Base-by-base conservation (phyloP, 1,140 invertebrate species). In the Lordiphosa stackelbergi region DNA sequence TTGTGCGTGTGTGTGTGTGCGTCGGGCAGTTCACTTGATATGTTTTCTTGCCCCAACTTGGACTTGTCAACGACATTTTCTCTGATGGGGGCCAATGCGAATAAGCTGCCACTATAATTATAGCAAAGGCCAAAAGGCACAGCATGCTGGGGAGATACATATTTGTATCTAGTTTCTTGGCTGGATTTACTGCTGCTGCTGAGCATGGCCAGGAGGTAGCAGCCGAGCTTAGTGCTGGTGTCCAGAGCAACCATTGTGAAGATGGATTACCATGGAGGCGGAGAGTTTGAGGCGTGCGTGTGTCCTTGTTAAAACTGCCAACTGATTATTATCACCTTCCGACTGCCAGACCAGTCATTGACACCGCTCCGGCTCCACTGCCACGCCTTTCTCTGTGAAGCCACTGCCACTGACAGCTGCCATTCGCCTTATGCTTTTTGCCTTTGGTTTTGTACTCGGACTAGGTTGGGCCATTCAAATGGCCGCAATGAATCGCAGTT, bases 321-420 rank as follows among this genome's bases (percentile, higher is more conserved):
- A 69, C 75, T 81, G 75, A 81, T 81, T 81, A 81, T 81, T 81
- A 81, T 81, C 75, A 81, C 75, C 75, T 81, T 72, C 53, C 47
- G 36, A 22, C 58, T 56, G 68, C 11, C 69, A 43, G 61, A 62
- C 43, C 42, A 28, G 75, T 71, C 77, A 81, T 75, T 75, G 75
- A 81, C 77, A 81, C 77, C 75, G 22, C 22, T 24, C 22, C 5
- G 22, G 22, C 22, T 24, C 22, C 22, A 5, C 22, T 53, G 61
- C 34, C 10, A 46, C 48, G 11, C 37, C 70, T n/a, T n/a, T n/a
- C 36, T 53, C 65, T 43, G 43, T 43, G 40, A 46, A 46, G 52
- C 69, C n/a, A n/a, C n/a, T 70, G 70, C 52, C 61, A 57, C 37
- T 63, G 58, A 38, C 71, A 73, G 62, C 54, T 53, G 59, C 65